Conservation (phyloP, 2,888 invertebrate genomes). For the Hirudinaria manillensis region DNA sequence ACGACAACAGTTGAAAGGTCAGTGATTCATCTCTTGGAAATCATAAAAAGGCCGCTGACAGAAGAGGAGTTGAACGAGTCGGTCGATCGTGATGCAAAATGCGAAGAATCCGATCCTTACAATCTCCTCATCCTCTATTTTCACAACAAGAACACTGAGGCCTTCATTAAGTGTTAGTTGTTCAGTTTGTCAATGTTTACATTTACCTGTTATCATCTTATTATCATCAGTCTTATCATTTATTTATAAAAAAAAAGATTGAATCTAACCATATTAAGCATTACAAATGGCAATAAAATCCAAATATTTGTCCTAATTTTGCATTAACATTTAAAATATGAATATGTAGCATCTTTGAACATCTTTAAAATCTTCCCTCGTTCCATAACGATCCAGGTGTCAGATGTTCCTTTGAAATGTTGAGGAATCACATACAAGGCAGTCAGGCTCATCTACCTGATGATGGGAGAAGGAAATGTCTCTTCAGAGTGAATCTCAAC, state of each 20-base stretch:
- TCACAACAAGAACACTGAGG: conserved; percentile 83
- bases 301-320: too few species aligned
- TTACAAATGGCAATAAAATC: too few species aligned
- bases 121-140: conserved; percentile 59
- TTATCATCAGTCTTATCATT: too few species aligned
- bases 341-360: too few species aligned
- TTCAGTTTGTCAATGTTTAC: neutral
- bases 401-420: conserved; percentile 5
- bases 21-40: conserved; percentile 52
- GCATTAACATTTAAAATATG: too few species aligned
- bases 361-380: too few species aligned
- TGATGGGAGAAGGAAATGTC: conserved; percentile 41
- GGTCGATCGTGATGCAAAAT: conserved; percentile 44
- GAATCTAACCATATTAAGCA: too few species aligned
- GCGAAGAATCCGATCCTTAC: conserved; percentile 52
- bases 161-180: conserved; percentile 64
- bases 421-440: conserved; percentile 8
- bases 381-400: too few species aligned
- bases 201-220: too few species aligned
- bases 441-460: too few species aligned
- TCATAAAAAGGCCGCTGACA: conserved; percentile 48
- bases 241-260: too few species aligned
- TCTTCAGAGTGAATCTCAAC: conserved; percentile 75
- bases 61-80: conserved; percentile 58
- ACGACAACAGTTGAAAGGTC: conserved; percentile 53